These are phyloP conservation scores for Ceratina japonica DNA, from an alignment of 1,140 invertebrate genomes.

Conservation along the genomic window DNA sequence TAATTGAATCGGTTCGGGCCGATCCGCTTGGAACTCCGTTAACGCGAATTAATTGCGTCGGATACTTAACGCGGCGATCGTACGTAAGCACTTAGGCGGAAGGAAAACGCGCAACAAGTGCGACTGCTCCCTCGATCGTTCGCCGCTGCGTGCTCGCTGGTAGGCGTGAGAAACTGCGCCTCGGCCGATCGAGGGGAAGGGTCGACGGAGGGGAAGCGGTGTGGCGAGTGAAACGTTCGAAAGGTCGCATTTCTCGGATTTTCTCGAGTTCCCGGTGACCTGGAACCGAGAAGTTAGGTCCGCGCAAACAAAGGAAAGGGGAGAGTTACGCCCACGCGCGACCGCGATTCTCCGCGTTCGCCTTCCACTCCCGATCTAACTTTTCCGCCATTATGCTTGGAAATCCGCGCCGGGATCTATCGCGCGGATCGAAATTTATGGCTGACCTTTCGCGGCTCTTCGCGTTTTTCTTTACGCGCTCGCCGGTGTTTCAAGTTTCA, in stretches of 20 bases:
- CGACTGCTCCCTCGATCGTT: slow-evolving; percentile 66
- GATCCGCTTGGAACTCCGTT: slow-evolving; percentile 29
- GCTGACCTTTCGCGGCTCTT: too few species aligned
- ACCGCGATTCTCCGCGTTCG: neutral
- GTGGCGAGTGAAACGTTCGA: slow-evolving; percentile 30
- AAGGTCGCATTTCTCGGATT: slow-evolving; percentile 72
- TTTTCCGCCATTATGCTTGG: neutral
- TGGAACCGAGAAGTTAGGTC: slow-evolving; percentile 29
- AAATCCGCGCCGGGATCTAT: neutral
- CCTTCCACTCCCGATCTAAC: neutral
- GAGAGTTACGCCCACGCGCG: slow-evolving; percentile 16
- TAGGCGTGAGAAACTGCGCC: slow-evolving; percentile 67
- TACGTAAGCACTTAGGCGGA: slow-evolving; percentile 2
- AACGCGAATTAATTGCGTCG: slow-evolving; percentile 44
- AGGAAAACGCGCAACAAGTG: slow-evolving; percentile 66
- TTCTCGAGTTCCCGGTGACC: slow-evolving; percentile 52
- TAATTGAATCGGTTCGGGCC: too few species aligned
- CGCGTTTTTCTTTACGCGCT: too few species aligned
- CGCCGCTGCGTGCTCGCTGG: slow-evolving; percentile 58
- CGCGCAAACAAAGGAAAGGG: slow-evolving; percentile 27
- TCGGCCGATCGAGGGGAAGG: slow-evolving; percentile 25
- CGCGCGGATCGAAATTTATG: too few species aligned
- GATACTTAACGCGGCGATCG: slow-evolving; percentile 25
- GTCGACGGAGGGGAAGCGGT: slow-evolving; percentile 32
- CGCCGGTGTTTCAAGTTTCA: too few species aligned